Conservation (phyloP, 2,797 vertebrate species). For the Malurus splendens region DNA sequence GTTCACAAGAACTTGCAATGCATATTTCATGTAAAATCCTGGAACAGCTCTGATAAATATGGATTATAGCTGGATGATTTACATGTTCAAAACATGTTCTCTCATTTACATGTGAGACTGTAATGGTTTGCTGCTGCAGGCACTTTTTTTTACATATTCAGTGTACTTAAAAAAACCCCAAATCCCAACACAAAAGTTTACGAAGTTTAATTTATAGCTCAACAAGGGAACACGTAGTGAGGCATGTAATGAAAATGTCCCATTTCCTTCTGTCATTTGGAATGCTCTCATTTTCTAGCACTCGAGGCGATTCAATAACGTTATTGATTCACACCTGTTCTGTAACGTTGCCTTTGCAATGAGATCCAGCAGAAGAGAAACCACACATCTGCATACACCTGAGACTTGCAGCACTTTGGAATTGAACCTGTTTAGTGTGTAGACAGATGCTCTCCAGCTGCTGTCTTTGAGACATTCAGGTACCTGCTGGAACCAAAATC, state of each 20-base stretch:
- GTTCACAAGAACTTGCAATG: neutral
- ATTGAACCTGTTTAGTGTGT: neutral
- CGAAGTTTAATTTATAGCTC: neutral
- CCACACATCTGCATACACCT: neutral
- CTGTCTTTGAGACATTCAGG: neutral
- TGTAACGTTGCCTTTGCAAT: neutral
- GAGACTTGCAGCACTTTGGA: neutral
- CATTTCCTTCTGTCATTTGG: neutral
- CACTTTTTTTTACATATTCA: neutral
- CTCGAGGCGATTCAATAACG: neutral
- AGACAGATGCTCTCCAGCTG: neutral
- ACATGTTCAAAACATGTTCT: conserved; percentile 11
- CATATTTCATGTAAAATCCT: neutral
- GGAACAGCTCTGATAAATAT: conserved; percentile 13
- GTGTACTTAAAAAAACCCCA: neutral
- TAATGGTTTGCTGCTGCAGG: neutral
- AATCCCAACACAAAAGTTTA: neutral
- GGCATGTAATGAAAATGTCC: neutral
- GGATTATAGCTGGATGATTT: conserved; percentile 47
- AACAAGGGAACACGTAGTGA: neutral
- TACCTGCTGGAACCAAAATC: neutral
- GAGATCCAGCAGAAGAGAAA: neutral
- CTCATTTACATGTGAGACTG: neutral
- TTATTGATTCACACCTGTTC: conserved; percentile 30
- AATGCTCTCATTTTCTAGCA: neutral